Conservation (phyloP, 2,797 vertebrate species). For the Aeoliscus strigatus region DNA sequence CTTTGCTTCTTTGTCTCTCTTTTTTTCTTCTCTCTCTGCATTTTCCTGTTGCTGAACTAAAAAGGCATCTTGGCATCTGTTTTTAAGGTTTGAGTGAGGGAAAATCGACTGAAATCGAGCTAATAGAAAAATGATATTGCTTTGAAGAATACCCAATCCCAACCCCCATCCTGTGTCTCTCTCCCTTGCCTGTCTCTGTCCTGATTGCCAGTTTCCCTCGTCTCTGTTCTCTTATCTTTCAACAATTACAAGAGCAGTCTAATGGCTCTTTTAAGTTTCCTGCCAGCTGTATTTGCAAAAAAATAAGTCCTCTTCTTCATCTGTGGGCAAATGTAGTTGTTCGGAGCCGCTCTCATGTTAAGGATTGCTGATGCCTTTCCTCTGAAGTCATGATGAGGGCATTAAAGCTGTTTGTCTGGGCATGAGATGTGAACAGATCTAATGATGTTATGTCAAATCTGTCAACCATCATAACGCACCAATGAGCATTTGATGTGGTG, state of each 20-base stretch:
- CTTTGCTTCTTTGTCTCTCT: conserved; percentile 24
- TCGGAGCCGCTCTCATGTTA: conserved; percentile 53
- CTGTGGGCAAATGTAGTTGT: conserved; percentile 55
- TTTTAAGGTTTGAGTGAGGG: conserved; percentile 57
- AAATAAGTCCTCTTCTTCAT: conserved; percentile 67
- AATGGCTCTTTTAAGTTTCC: conserved; percentile 76
- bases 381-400: conserved; percentile 65
- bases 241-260: conserved; percentile 74
- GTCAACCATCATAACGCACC: conserved; percentile 52
- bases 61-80: conserved; percentile 68
- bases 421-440: conserved; percentile 50
- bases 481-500: conserved; percentile 49
- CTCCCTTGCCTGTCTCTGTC: conserved; percentile 50
- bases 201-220: conserved; percentile 54
- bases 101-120: conserved; percentile 75
- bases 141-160: conserved; percentile 68
- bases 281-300: conserved; percentile 74
- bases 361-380: conserved; percentile 50
- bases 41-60: conserved; percentile 41
- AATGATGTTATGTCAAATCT: conserved; percentile 56
- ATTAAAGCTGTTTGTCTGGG: conserved; percentile 59
- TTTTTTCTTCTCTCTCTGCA: conserved; percentile 16
- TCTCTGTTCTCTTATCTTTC: conserved; percentile 75
- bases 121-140: conserved; percentile 79
- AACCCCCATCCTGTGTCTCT: conserved; percentile 6